Evolutionary conservation across 2,113 vertebrate genomes (phyloP).

Genomic region (Trachemys scripta): DNA sequence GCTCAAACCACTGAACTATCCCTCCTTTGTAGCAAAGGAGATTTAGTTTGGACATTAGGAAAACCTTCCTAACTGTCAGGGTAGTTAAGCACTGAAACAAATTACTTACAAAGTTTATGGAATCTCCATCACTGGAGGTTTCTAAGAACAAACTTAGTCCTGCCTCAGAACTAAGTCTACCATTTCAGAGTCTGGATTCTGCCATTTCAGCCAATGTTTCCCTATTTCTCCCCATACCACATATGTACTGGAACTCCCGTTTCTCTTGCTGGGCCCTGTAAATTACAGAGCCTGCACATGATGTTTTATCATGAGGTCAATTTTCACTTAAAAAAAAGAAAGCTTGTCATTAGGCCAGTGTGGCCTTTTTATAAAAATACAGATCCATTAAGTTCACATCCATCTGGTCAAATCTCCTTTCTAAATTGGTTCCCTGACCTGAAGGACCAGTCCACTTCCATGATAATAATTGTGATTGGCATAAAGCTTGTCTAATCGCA

Average conservation of each 20-base stretch:
- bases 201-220: not conserved
- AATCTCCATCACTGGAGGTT: not conserved
- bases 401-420: slow-evolving; percentile 74
- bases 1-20: no score
- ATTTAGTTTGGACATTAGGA: no score
- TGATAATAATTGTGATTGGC: slow-evolving; percentile 65
- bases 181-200: not conserved
- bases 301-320: slow-evolving; percentile 48
- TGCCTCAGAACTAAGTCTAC: not conserved
- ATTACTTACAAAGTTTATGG: not conserved
- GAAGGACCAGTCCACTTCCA: slow-evolving; percentile 46
- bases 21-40: no score
- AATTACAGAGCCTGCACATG: not conserved
- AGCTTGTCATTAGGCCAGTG: slow-evolving; percentile 67
- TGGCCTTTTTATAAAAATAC: slow-evolving; percentile 69
- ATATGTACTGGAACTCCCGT: not conserved
- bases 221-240: not conserved
- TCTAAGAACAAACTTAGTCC: not conserved
- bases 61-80: not conserved
- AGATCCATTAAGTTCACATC: slow-evolving; percentile 66
- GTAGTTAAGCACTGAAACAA: not conserved
- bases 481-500: slow-evolving; percentile 63
- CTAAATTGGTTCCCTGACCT: slow-evolving; percentile 65
- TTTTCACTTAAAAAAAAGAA: slow-evolving; percentile 32
- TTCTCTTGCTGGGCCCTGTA: not conserved